Evolutionary conservation across 2,888 invertebrate genomes (phyloP).

Genomic region (Drosophila trichaetosa): DNA sequence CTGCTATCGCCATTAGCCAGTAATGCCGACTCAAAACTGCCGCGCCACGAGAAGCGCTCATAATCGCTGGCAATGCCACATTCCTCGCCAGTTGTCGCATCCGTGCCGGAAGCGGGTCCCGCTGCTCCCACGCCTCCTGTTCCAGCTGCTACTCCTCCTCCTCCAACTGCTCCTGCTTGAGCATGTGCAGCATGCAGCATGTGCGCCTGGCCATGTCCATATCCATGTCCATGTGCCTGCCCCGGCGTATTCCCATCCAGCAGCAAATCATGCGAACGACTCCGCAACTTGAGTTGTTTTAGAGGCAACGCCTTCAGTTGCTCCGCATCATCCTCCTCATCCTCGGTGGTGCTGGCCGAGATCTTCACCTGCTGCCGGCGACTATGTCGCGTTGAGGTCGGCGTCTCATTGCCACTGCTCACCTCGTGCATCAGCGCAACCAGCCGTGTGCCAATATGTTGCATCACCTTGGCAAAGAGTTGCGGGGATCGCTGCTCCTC

Average conservation of each 20-base stretch:
- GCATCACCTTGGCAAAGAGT: slow-evolving; percentile 95
- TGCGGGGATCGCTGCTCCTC: slow-evolving; percentile 91
- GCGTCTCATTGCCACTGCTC: slow-evolving; percentile 88
- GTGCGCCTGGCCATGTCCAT: slow-evolving; percentile 19
- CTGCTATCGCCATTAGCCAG: slow-evolving; percentile 93
- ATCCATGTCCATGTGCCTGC: slow-evolving; percentile 1
- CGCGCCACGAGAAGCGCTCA: slow-evolving; percentile 96
- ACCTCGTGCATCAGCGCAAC: slow-evolving; percentile 97
- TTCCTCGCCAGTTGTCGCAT: slow-evolving; percentile 86
- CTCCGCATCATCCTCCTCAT: slow-evolving; percentile 84
- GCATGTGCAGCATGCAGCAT: slow-evolving; percentile 26
- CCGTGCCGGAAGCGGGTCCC: slow-evolving; percentile 84
- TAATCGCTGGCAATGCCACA: slow-evolving; percentile 92
- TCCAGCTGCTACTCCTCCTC: not conserved
- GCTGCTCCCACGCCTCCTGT: not conserved
- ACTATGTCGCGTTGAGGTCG: slow-evolving; percentile 87
- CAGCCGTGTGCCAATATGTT: slow-evolving; percentile 94
- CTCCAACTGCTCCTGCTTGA: slow-evolving; percentile 11
- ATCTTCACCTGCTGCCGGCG: slow-evolving; percentile 86
- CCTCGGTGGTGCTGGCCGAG: slow-evolving; percentile 85
- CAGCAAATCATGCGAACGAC: slow-evolving; percentile 92
- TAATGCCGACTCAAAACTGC: slow-evolving; percentile 96
- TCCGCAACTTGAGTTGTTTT: slow-evolving; percentile 85
- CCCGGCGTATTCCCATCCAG: slow-evolving; percentile 86
- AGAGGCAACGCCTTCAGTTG: slow-evolving; percentile 62